These are phyloP conservation scores for Hoplodrina ambigua DNA, from an alignment of 2,888 invertebrate genomes.

Conservation along the genomic window DNA sequence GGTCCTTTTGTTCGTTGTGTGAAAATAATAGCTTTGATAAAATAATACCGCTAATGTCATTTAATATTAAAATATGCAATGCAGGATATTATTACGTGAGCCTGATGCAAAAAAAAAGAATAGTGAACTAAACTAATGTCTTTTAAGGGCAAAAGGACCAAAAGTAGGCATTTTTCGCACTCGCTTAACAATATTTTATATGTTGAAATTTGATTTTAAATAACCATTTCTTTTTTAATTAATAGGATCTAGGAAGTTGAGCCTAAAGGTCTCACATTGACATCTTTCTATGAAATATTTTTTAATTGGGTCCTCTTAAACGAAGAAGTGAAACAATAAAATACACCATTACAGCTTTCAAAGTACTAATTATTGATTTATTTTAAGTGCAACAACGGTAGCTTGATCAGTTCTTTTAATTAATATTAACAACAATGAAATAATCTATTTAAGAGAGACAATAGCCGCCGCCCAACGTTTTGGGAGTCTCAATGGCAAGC, in stretches of 20 bases:
- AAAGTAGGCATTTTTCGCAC: neutral
- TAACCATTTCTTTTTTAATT: no score
- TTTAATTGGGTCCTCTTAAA: no score
- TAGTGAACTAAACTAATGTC: no score
- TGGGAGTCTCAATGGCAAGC: slow-evolving; percentile 16
- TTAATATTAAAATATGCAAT: neutral
- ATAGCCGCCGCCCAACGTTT: neutral
- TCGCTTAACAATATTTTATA: no score
- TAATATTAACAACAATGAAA: neutral
- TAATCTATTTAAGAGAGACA: slow-evolving; percentile 6
- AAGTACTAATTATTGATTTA: neutral
- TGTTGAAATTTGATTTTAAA: no score
- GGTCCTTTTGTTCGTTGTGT: slow-evolving; percentile 27
- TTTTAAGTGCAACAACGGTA: neutral
- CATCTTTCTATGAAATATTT: no score
- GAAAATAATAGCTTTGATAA: slow-evolving; percentile 6
- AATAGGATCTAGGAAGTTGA: no score
- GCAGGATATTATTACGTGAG: no score
- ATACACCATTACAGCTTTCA: no score
- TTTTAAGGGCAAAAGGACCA: neutral
- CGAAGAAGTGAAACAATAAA: no score
- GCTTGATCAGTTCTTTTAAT: neutral
- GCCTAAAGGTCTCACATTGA: no score
- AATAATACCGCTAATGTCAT: neutral
- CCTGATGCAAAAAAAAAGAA: neutral